Evolutionary conservation across 2,888 invertebrate species (phyloP).

Genomic region (Craniophora ligustri): DNA sequence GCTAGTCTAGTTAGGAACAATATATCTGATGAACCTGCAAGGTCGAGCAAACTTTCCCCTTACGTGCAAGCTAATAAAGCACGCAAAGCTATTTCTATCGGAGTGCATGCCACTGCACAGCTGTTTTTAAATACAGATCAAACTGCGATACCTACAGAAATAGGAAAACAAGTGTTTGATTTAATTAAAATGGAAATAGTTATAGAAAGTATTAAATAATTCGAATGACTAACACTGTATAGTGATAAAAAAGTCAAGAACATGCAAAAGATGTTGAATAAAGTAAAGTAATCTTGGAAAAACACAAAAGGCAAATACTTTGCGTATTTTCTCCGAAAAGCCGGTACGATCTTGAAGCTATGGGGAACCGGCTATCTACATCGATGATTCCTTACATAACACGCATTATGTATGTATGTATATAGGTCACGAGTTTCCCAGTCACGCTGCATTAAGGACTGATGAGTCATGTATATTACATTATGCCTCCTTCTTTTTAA

Average conservation of each 20-base stretch:
- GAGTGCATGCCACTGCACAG: slow-evolving; percentile 52
- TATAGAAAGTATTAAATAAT: no score
- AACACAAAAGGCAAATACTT: background rate
- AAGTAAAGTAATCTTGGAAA: background rate
- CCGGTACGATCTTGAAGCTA: slow-evolving; percentile 22
- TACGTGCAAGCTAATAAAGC: slow-evolving; percentile 53
- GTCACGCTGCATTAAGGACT: slow-evolving; percentile 66
- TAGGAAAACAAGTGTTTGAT: slow-evolving; percentile 13
- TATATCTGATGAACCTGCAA: slow-evolving; percentile 60
- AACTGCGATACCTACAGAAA: slow-evolving; percentile 27
- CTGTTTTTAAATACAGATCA: slow-evolving; percentile 44
- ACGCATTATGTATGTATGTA: slow-evolving; percentile 52
- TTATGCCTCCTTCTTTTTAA: slow-evolving; percentile 24
- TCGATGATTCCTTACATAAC: slow-evolving; percentile 40
- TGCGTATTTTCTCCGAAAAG: slow-evolving; percentile 7
- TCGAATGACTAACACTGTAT: no score
- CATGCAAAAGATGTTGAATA: no score
- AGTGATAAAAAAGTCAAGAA: background rate
- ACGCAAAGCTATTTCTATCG: slow-evolving; percentile 58
- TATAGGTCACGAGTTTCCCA: slow-evolving; percentile 53
- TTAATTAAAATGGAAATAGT: slow-evolving; percentile 16
- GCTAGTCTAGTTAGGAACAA: slow-evolving; percentile 30
- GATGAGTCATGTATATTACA: slow-evolving; percentile 56
- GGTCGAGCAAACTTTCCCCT: slow-evolving; percentile 72
- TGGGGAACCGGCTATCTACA: slow-evolving; percentile 11